Evolutionary conservation across 1,140 invertebrate species (phyloP), one percentile per base, ranked within the genome.

Genomic region (Sycobia sp.): DNA sequence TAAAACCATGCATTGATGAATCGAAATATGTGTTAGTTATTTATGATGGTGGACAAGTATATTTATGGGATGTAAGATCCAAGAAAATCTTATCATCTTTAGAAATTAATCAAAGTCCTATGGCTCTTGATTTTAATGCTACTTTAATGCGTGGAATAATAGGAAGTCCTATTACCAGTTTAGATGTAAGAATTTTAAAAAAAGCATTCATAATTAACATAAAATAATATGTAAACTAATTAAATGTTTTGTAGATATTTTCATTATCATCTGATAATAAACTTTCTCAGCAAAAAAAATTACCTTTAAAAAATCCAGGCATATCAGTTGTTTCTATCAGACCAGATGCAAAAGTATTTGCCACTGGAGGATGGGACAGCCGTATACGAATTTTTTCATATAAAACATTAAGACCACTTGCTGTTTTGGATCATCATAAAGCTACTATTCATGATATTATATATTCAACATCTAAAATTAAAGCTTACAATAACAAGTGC

Each of bases 341-440:
- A 57, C 70, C 78, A 0, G 91, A 94, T 81, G 83, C 86, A 11
- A 92, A 90, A 76, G 86, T 94, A 7, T 87, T 94, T 71, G 86
- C 87, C 20, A 83, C 85, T 22, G 91, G 87, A 34, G 88, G 91
- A 20, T 92, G 89, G 89, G 92, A 94, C 73, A 87, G 87, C 4
- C 84, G 86, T 49, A 82, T 93, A 41, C 81, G 91, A 70, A 83
- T 94, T 65, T 94, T 89, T 76, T 90, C 91, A 5, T 90, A 89
- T 86, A 92, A 91, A 73, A 90, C 86, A 57, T 74, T 93, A 10
- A 84, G 89, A 47, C 86, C 89, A 3, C 73, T 95, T 49, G 92
- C 88, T 9, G 88, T 93, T 62, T 78, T 94, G 13, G 86, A 86
- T 34, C 87, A 90, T 69, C 90, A 91, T 68, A 82, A 74, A 57